phyloP scores from a whole-genome alignment of 2,113 vertebrate species.

The Thryonomys swinderianus region DNA sequence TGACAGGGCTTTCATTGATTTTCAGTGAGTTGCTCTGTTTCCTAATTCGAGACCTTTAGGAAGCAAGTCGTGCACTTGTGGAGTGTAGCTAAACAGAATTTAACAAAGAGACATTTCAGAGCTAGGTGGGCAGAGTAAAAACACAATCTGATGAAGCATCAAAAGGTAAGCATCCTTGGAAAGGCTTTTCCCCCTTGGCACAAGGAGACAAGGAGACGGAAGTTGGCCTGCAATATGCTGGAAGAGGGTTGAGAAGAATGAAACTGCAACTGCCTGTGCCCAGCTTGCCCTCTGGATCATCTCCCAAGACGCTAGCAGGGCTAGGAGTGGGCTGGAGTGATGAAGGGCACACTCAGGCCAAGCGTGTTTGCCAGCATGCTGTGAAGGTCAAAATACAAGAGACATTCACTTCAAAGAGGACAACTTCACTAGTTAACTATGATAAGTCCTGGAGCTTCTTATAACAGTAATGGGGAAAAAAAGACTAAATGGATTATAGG shows the following conservation, averaged over 20 bases:
- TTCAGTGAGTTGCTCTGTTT: neutral
- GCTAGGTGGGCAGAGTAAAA: neutral
- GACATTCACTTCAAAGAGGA: neutral
- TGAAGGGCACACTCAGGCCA: neutral
- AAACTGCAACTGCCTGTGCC: neutral
- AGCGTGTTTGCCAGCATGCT: neutral
- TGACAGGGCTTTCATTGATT: neutral
- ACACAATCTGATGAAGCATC: neutral
- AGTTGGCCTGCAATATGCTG: neutral
- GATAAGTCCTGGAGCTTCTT: neutral
- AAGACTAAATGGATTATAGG: neutral
- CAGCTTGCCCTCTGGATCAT: no score
- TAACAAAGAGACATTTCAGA: neutral
- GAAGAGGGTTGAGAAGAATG: no score
- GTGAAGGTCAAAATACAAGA: neutral
- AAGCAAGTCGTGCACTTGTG: neutral
- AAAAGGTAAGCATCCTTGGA: neutral
- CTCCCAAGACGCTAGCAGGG: rapidly evolving
- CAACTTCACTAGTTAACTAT: neutral
- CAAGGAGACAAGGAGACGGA: neutral
- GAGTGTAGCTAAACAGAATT: neutral
- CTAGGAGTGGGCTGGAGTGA: neutral
- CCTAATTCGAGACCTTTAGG: neutral
- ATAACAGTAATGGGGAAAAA: neutral
- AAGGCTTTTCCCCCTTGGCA: neutral